Evolutionary conservation across 1,140 invertebrate species (phyloP), one percentile per base, ranked within the genome.

Genomic region (Parasteatoda tepidariorum): DNA sequence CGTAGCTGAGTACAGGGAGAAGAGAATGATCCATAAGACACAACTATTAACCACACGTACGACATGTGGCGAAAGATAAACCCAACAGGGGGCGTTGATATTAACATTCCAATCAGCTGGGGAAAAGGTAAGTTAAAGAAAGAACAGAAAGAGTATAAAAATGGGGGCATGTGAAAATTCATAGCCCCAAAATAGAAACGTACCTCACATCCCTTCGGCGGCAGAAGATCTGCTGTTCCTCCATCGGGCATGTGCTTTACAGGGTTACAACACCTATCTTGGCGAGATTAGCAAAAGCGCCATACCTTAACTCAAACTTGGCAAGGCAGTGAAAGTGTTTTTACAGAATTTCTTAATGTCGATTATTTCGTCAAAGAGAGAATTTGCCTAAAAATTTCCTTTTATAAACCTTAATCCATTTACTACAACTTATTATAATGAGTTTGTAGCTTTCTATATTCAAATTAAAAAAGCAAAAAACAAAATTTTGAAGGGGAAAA

Each of bases 131-230:
- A 82, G 30, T 26, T 54, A 22, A 7, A 48, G 41, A 70, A 57
- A 62, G 41, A 61, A 31, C 31, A 71, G 62, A 61, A 61, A 81
- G 67, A 71, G 38, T 48, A 48, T 48, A 48, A 48, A 57, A 30
- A 26, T n/a, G 24, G 48, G 64, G 76, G 4, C 55, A 62, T 59
- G 78, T 70, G 66, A 41, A 62, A 61, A 70, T 67, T 70, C 66
- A 59, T 59, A 61, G 30, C 54, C 64, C 67, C 41, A 82, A 82
- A 82, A 82, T 82, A 82, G 78, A 59, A 82, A 82, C 78, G 61
- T 82, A 82, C 78, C 78, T 82, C 71, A 71, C 78, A 82, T 82
- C 78, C 78, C 78, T 62, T 82, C 78, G 30, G 57, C 78, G 55
- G 28, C 57, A 34, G 13, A 26, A 57, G 78, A 82, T 82, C 78